Evolutionary conservation across 2,113 vertebrate species (phyloP), one percentile per base, ranked within the genome.

Genomic region (Phycodurus eques): DNA sequence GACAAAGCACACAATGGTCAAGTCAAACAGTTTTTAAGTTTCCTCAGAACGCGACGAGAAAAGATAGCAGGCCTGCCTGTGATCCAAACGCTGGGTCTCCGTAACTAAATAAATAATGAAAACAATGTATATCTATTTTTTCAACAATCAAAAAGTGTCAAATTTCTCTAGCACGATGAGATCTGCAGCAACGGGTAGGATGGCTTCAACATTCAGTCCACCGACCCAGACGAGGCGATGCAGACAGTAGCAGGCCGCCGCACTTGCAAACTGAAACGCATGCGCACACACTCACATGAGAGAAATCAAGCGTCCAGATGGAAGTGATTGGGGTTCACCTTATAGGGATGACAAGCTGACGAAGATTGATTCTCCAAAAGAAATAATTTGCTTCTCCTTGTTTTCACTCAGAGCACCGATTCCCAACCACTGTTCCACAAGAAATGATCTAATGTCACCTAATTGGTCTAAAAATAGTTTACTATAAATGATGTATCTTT

Each of bases 91-190:
- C 3, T 57, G 64, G 83, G 79, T 83, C 12, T 80, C 60, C 39
- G 31, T 78, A 79, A 73, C 71, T 86, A 89, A 90, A 93, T 92
- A 93, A 93, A 92, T 92, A 89, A 91, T 82, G 81, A 83, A 79
- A 77, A 83, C 33, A 15, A 69, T 56, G 43, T 43, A 69, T 22
- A n/a, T 69, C 31, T 68, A 5, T 51, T 27, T n/a, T 46, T 19
- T 72, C 51, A 70, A 76, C 72, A 81, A 75, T 72, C 76, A 39
- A 54, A 73, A 67, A 67, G 22, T 56, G 76, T 78, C 65, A 70
- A 78, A 76, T 86, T 70, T 72, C 61, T 56, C 51, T 79, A 82
- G 73, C 80, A 79, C 66, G 68, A 78, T 19, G 60, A 72, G 51
- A 69, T 73, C 74, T 71, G 83, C 79, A 88, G 80, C 74, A 71